A percentile compares a stretch with the other conserved stretches of the same genome.
These are phyloP conservation scores for Sylvia borin DNA, from an alignment of 2,797 vertebrate genomes.

Conservation along the genomic window DNA sequence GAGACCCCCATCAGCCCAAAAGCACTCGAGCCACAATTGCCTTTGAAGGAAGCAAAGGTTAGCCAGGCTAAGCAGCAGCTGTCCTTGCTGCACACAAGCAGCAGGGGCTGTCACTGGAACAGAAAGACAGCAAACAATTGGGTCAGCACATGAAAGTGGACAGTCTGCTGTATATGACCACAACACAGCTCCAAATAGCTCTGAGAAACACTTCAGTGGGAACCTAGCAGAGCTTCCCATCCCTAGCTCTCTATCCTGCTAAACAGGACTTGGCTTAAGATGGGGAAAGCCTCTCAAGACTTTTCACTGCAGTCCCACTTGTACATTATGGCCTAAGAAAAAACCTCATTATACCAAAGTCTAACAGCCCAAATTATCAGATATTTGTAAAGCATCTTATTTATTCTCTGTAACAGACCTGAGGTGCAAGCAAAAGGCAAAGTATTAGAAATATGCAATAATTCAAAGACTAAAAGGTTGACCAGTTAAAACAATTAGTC, in stretches of 20 bases:
- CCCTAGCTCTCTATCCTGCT: neutral
- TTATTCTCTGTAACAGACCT: neutral
- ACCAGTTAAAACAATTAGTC: neutral
- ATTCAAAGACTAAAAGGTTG: neutral
- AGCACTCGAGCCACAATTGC: neutral
- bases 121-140: neutral
- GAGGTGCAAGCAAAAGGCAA: neutral
- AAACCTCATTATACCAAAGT: neutral
- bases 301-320: neutral
- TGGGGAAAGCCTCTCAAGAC: neutral
- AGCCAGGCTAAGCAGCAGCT: neutral
- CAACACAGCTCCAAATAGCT: neutral
- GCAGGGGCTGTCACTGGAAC: neutral
- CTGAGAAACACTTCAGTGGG: neutral
- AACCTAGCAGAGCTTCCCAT: accelerated
- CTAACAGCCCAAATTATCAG: neutral
- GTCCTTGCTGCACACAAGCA: neutral
- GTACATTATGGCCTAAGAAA: neutral
- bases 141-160: neutral
- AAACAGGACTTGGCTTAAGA: neutral
- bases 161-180: neutral
- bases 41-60: neutral
- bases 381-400: neutral
- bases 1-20: neutral
- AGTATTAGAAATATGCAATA: neutral